These are phyloP conservation scores for Suillia variegata DNA, from an alignment of 2,888 invertebrate species.

Conservation along the genomic window DNA sequence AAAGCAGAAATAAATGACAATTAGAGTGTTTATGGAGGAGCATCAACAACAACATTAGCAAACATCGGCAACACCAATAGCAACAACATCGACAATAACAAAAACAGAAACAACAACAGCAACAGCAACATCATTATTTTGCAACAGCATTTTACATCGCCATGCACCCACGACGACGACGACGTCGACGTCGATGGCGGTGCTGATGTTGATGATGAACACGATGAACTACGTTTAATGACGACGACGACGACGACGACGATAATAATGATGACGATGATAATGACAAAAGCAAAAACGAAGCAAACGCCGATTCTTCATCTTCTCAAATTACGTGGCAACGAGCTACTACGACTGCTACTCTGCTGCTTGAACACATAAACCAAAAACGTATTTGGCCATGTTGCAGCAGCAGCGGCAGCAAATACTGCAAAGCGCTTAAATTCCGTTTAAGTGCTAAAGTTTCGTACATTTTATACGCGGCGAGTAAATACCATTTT, in stretches of 20 bases:
- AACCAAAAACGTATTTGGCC: background rate
- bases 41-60: background rate
- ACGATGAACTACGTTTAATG: no score
- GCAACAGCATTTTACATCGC: background rate
- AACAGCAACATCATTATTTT: background rate
- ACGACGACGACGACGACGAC: background rate
- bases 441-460: conserved; percentile 5
- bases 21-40: conserved; percentile 1
- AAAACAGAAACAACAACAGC: background rate
- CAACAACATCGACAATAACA: background rate
- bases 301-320: background rate
- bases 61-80: background rate
- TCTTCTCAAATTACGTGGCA: conserved; percentile 9
- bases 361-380: no score
- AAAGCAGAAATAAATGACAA: conserved; percentile 5
- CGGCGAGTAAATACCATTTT: conserved; percentile 2
- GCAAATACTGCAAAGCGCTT: conserved; percentile 9
- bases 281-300: background rate
- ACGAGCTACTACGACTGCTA: background rate
- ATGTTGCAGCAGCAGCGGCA: background rate
- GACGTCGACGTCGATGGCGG: background rate
- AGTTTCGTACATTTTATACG: conserved; percentile 2
- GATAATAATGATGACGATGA: background rate
- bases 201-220: no score
- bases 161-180: background rate